Evolutionary conservation across 2,797 vertebrate species (phyloP).

Genomic region (Sebastolobus altivelis): DNA sequence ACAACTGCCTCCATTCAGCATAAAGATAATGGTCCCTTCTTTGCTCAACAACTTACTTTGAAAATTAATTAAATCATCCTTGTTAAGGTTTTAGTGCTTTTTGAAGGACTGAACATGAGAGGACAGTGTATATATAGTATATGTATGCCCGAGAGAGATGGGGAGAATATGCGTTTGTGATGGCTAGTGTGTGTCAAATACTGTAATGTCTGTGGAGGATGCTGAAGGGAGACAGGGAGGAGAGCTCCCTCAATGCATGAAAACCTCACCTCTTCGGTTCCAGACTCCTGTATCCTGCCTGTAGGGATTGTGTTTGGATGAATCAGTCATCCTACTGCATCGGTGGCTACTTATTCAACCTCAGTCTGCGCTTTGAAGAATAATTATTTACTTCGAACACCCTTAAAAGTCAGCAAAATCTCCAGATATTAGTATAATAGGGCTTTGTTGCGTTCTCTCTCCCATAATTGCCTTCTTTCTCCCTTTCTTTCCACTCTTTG

Average conservation of each 20-base stretch:
- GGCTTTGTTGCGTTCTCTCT: conserved; percentile 14
- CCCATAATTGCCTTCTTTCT: conserved; percentile 22
- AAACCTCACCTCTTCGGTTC: conserved; percentile 25
- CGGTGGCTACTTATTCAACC: conserved; percentile 1
- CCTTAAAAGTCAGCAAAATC: conserved; percentile 2
- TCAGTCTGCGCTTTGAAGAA: background rate
- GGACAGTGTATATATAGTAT: conserved; percentile 12
- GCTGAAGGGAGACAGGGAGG: conserved; percentile 16
- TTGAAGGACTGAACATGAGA: conserved; percentile 39
- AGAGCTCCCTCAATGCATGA: conserved; percentile 8
- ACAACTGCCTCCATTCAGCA: conserved; percentile 46
- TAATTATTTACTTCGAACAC: conserved; percentile 17
- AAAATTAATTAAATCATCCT: conserved; percentile 79
- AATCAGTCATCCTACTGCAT: conserved; percentile 2
- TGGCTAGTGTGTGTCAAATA: conserved; percentile 27
- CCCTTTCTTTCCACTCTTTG: background rate
- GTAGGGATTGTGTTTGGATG: conserved; percentile 29
- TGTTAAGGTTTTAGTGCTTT: conserved; percentile 69
- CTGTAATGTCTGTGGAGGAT: conserved; percentile 42
- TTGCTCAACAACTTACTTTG: conserved; percentile 72
- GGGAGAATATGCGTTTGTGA: conserved; percentile 29
- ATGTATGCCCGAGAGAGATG: conserved; percentile 17
- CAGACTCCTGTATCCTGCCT: conserved; percentile 22
- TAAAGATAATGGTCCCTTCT: conserved; percentile 68
- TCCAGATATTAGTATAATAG: conserved; percentile 11